Conservation (phyloP, 2,113 vertebrate species). For the Eudyptes chrysolophus region DNA sequence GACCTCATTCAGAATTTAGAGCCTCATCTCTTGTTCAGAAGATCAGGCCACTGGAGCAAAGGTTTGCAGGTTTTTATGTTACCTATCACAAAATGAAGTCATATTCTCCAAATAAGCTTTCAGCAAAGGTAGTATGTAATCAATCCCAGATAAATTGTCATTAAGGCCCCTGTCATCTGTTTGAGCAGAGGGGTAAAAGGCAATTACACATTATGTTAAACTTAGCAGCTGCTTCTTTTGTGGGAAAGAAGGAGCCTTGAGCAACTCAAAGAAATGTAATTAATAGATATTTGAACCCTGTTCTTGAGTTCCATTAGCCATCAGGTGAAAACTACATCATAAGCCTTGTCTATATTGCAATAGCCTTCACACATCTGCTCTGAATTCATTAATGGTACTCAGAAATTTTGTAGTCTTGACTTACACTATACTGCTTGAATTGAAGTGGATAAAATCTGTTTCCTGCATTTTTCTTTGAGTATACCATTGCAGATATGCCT, state of each 20-base stretch:
- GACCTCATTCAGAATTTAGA: neutral
- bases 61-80: neutral
- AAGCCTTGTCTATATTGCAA: neutral
- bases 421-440: neutral
- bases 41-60: neutral
- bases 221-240: neutral
- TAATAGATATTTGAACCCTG: neutral
- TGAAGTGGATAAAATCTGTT: neutral
- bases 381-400: neutral
- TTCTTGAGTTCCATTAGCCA: neutral
- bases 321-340: neutral
- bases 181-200: neutral
- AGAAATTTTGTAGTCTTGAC: neutral
- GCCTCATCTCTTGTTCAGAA: neutral
- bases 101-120: neutral
- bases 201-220: neutral
- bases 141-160: neutral
- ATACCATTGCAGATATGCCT: neutral
- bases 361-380: neutral
- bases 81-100: neutral
- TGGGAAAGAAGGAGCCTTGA: neutral
- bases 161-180: neutral
- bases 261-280: neutral
- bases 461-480: neutral
- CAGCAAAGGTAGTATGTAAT: neutral